Conservation (phyloP, 2,888 invertebrate species). For the Acanthosepion pharaonis region DNA sequence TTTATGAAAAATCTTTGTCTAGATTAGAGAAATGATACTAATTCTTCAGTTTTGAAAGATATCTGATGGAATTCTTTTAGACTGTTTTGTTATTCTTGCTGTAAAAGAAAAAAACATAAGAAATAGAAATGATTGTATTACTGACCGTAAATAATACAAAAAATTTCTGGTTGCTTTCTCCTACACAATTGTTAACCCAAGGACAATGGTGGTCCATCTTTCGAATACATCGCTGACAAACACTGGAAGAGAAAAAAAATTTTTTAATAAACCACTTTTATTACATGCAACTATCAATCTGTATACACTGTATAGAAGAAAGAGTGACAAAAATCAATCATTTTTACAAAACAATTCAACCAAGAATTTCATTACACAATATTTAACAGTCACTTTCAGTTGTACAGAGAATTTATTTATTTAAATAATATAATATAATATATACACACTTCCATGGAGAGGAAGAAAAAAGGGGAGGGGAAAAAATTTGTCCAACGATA, state of each 20-base stretch:
- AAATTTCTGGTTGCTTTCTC: slow-evolving; percentile 99
- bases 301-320: no score
- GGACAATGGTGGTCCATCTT: slow-evolving; percentile 94
- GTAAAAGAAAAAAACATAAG: neutral
- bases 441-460: no score
- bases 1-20: no score
- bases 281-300: neutral
- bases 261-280: neutral
- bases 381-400: no score
- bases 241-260: slow-evolving; percentile 75
- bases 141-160: slow-evolving; percentile 89
- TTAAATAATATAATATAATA: no score
- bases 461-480: no score
- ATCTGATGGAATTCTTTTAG: neutral
- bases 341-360: no score
- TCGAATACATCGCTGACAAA: slow-evolving; percentile 86
- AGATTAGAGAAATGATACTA: neutral
- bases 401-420: no score
- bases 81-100: neutral
- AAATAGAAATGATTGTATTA: slow-evolving; percentile 48
- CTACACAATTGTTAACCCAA: slow-evolving; percentile 99
- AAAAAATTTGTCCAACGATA: no score
- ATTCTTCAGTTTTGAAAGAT: neutral
- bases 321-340: no score
- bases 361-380: no score